A percentile compares a stretch with the other conserved stretches of the same genome.
Evolutionary conservation across 1,140 invertebrate species (phyloP).

Genomic region (Octopus sinensis): DNA sequence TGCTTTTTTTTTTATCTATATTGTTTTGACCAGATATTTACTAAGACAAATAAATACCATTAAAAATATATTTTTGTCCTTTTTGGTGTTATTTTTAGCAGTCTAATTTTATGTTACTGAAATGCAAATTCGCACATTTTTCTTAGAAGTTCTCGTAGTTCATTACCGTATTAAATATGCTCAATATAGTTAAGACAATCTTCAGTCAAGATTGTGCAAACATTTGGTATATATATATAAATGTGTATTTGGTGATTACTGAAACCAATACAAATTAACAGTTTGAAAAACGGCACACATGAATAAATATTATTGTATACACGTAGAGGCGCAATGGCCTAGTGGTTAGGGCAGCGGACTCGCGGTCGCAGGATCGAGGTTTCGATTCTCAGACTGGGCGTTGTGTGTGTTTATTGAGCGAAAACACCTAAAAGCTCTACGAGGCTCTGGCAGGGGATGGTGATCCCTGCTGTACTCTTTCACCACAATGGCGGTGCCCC

Average conservation of each 20-base stretch:
- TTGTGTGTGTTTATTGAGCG: too few species aligned
- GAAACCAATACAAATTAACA: not conserved
- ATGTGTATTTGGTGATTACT: conserved; percentile 4
- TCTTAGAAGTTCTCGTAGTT: not conserved
- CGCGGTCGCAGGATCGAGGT: too few species aligned
- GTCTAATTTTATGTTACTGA: not conserved
- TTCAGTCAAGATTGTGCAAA: not conserved
- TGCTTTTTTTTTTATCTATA: not conserved
- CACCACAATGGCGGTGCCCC: too few species aligned
- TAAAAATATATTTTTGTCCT: not conserved
- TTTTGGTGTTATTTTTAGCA: not conserved
- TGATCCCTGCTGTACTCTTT: too few species aligned
- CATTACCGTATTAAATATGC: not conserved
- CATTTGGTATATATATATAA: not conserved
- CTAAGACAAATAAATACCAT: not conserved
- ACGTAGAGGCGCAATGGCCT: too few species aligned
- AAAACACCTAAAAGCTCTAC: too few species aligned
- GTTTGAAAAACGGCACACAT: not conserved
- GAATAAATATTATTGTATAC: conserved; percentile 2
- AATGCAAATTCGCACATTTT: not conserved
- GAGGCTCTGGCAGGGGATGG: too few species aligned
- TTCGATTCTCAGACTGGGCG: too few species aligned
- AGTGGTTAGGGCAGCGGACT: too few species aligned
- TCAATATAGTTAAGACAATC: not conserved
- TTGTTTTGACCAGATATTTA: conserved; percentile 2